Evolutionary conservation across 2,888 invertebrate species (phyloP).

Genomic region (Bellardia bayeri): DNA sequence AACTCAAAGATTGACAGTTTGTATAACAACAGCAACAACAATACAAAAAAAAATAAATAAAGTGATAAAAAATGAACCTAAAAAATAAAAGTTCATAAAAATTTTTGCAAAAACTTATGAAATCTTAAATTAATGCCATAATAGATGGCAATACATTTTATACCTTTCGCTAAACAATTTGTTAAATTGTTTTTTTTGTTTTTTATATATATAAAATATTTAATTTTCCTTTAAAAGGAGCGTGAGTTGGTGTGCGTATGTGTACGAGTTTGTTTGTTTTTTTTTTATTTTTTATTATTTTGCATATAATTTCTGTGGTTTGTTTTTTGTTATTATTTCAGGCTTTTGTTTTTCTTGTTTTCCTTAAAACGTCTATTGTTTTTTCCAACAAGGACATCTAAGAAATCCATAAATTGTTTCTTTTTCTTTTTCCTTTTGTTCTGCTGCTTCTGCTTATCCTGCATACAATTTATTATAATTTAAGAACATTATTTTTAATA

Average conservation of each 20-base stretch:
- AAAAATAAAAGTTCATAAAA: too few relatives aligned
- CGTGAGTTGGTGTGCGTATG: neutral
- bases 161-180: neutral
- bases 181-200: neutral
- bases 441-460: neutral
- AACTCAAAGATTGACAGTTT: slow-evolving; percentile 66
- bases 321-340: slow-evolving; percentile 33
- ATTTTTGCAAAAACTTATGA: neutral
- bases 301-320: neutral
- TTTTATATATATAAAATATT: neutral
- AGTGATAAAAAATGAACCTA: neutral
- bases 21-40: slow-evolving; percentile 16
- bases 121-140: neutral
- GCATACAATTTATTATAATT: slow-evolving; percentile 18
- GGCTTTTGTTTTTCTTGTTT: slow-evolving; percentile 44
- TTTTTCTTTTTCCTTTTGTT: slow-evolving; percentile 25
- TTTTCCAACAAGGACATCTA: slow-evolving; percentile 71
- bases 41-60: neutral
- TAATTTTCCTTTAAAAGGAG: neutral
- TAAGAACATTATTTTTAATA: neutral
- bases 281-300: slow-evolving; percentile 45
- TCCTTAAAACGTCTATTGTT: slow-evolving; percentile 55
- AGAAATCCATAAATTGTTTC: slow-evolving; percentile 71
- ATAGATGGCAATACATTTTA: neutral
- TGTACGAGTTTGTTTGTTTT: slow-evolving; percentile 4